phyloP scores from a whole-genome alignment of 2,113 vertebrate species.

The Aegotheles bennettii region DNA sequence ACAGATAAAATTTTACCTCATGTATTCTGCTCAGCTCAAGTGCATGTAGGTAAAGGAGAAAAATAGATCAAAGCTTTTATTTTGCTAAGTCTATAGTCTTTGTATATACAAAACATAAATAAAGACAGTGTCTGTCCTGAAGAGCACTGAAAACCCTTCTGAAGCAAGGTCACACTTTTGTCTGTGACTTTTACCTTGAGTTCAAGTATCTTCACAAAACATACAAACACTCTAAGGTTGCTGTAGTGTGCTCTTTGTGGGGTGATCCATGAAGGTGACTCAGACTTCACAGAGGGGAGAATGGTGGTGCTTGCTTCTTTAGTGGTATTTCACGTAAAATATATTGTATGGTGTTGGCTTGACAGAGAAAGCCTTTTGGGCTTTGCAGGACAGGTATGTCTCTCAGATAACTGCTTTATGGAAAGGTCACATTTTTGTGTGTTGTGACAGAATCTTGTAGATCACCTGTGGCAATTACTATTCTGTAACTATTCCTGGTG shows the following conservation, averaged over 20 bases:
- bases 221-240: neutral
- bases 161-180: too few relatives aligned
- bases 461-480: neutral
- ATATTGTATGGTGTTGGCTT: neutral
- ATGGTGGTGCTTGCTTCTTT: neutral
- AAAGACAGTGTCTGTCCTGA: neutral
- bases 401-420: neutral
- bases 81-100: neutral
- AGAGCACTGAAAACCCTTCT: neutral
- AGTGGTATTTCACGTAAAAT: neutral
- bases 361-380: neutral
- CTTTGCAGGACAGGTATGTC: neutral
- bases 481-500: neutral
- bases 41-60: neutral
- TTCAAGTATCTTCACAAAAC: neutral
- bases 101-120: neutral
- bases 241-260: too few relatives aligned
- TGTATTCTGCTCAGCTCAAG: neutral
- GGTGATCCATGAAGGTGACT: neutral
- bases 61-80: neutral
- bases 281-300: accelerated
- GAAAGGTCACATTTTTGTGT: neutral
- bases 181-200: neutral
- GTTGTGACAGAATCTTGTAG: neutral
- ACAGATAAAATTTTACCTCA: neutral